Percentiles rank a stretch among this genome's conserved stretches.
Conservation (phyloP, 2,888 invertebrate genomes). For the Drosophila kambysellisi region DNA sequence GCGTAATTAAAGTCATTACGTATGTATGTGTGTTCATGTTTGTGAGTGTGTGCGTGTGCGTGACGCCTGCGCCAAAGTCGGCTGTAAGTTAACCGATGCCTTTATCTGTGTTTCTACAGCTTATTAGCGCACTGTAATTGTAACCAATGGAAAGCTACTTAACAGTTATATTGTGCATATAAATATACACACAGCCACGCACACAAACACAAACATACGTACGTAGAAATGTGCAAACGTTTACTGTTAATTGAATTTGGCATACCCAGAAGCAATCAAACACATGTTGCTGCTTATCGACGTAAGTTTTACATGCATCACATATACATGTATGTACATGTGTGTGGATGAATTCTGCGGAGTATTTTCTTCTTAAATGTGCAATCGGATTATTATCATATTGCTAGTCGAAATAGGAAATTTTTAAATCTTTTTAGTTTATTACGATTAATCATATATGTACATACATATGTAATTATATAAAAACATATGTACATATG, state of each 20-base stretch:
- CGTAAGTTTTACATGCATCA: neutral
- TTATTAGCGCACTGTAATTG: conserved; percentile 62
- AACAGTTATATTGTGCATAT: conserved; percentile 35
- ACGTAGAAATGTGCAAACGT: neutral
- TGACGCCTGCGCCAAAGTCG: conserved; percentile 37
- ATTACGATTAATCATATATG: neutral
- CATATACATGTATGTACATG: neutral
- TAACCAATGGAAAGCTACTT: conserved; percentile 54
- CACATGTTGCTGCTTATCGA: conserved; percentile 23
- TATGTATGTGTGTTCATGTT: neutral
- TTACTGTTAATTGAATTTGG: conserved; percentile 11
- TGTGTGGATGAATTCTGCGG: neutral
- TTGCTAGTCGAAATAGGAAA: neutral
- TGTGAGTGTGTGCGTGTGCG: conserved; percentile 24
- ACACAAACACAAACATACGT: conserved; percentile 5
- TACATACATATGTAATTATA: too few species aligned
- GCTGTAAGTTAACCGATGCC: conserved; percentile 45
- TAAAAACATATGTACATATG: too few species aligned
- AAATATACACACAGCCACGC: conserved; percentile 4
- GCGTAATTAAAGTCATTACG: conserved; percentile 67
- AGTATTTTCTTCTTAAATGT: neutral
- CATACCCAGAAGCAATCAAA: neutral
- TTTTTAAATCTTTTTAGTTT: neutral
- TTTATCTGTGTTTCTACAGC: conserved; percentile 48
- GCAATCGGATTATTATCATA: neutral